Evolutionary conservation across 1,140 invertebrate genomes (phyloP), one percentile per base, ranked within the genome.

Genomic region (Euschistus heros): DNA sequence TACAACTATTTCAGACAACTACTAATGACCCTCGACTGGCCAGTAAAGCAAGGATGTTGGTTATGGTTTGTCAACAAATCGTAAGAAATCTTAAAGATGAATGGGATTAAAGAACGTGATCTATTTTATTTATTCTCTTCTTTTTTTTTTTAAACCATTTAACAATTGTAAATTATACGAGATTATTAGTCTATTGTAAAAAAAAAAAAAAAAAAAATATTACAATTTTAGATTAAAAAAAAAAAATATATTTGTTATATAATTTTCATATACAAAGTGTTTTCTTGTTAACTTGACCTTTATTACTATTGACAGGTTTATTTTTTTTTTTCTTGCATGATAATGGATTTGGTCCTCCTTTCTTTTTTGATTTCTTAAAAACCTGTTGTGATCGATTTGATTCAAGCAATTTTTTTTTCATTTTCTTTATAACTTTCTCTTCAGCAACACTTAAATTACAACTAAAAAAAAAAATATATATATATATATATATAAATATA

Each of bases 11-110:
- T 73, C 81, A 92, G 8, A 71, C 78, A 17, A 75, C 80, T 7
- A 84, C 87, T 76, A 86, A 89, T 0, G 82, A 78, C 63, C 82
- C 85, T 72, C 82, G 83, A 71, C 83, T 86, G 50, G 79, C 79
- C 46, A 80, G 84, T 50, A 81, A 84, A 68, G 83, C 93, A 72
- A 84, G 84, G 71, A 86, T 94, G 80, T 79, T 94, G 47, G 81
- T 86, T 63, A 88, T 92, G 86, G 88, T 87, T 46, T 57, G 54
- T 15, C 54, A 57, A 27, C 54, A 57, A 15, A 22, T 57, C 3
- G 54, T 57, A 17, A 22, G 54, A 24, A 26, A 57, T 57, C 20
- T 57, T 24, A 57, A 57, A 57, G 54, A 57, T 10, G 10, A 57
- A 4, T 57, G 54, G 54, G 54, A 50, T 50, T 50, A 50, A 22